phyloP scores from a whole-genome alignment of 1,140 invertebrate species.

The Spodoptera frugiperda region DNA sequence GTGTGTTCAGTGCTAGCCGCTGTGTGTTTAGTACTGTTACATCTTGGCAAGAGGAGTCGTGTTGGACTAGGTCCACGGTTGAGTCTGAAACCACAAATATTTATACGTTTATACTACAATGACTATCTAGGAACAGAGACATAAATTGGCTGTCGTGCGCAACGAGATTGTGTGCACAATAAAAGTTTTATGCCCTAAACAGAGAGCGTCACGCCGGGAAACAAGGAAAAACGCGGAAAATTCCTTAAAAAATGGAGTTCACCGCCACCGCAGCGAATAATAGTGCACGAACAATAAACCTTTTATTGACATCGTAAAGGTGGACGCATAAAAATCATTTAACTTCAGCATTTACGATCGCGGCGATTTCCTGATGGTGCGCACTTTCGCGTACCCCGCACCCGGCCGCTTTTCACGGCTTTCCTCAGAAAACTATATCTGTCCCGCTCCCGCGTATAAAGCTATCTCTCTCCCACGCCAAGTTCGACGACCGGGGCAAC shows the following conservation, averaged over 20 bases:
- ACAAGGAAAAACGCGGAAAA: slow-evolving; percentile 31
- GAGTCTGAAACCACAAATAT: background rate
- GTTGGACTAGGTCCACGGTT: background rate
- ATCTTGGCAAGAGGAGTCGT: background rate
- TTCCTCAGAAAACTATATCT: slow-evolving; percentile 70
- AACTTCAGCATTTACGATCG: slow-evolving; percentile 67
- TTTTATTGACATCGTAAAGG: slow-evolving; percentile 71
- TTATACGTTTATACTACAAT: background rate
- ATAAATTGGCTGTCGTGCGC: background rate
- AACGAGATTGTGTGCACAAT: slow-evolving; percentile 1
- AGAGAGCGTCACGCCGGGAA: slow-evolving; percentile 11
- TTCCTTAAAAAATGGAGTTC: slow-evolving; percentile 45
- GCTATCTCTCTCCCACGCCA: slow-evolving; percentile 60
- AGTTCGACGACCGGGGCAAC: slow-evolving; percentile 81
- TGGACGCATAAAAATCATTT: slow-evolving; percentile 74
- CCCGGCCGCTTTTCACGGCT: slow-evolving; percentile 69
- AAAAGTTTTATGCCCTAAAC: background rate
- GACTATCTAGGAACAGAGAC: too few relatives aligned
- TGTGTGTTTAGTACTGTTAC: background rate
- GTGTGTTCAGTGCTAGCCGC: background rate
- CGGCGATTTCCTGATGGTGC: slow-evolving; percentile 75
- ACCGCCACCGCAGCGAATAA: slow-evolving; percentile 45
- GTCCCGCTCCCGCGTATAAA: slow-evolving; percentile 66
- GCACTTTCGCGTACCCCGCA: slow-evolving; percentile 74
- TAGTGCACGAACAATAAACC: slow-evolving; percentile 62